A percentile compares a stretch with the other conserved stretches of the same genome.
Conservation (phyloP, 2,797 vertebrate genomes). For the Notoglanidium macrostoma region DNA sequence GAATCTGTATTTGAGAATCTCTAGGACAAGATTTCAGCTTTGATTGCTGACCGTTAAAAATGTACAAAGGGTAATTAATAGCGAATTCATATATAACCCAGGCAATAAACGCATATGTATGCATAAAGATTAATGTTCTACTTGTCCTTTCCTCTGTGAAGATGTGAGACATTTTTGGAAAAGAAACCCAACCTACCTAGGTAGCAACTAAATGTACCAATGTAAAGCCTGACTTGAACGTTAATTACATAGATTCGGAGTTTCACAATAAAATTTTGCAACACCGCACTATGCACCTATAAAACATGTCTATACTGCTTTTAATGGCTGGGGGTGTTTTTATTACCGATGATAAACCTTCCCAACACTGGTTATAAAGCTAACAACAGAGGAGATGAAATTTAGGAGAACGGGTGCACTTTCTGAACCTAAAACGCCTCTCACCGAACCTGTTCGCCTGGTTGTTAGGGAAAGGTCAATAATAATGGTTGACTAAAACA, state of each 20-base stretch:
- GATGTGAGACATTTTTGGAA: not conserved
- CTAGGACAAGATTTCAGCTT: not conserved
- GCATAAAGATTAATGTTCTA: not conserved
- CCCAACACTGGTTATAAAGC: not conserved
- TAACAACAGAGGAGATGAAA: not conserved
- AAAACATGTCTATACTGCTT: constrained; percentile 11
- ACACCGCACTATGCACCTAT: not conserved
- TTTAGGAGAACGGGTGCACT: not conserved
- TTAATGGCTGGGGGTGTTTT: not conserved
- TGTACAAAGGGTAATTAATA: not conserved
- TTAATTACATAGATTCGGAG: not conserved
- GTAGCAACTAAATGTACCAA: not conserved
- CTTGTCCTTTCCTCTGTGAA: not conserved
- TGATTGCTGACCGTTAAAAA: not conserved
- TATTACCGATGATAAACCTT: not conserved
- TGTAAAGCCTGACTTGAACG: not conserved
- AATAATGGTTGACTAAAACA: not conserved
- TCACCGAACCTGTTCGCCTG: not conserved
- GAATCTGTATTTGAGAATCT: not conserved
- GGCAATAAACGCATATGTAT: not conserved
- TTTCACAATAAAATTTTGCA: constrained; percentile 7
- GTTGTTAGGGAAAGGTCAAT: not conserved
- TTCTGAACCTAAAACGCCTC: not conserved
- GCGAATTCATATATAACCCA: not conserved
- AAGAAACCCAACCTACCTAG: constrained; percentile 4